Base-by-base conservation (phyloP, 2,888 invertebrate species). In the Eledona agricola region DNA sequence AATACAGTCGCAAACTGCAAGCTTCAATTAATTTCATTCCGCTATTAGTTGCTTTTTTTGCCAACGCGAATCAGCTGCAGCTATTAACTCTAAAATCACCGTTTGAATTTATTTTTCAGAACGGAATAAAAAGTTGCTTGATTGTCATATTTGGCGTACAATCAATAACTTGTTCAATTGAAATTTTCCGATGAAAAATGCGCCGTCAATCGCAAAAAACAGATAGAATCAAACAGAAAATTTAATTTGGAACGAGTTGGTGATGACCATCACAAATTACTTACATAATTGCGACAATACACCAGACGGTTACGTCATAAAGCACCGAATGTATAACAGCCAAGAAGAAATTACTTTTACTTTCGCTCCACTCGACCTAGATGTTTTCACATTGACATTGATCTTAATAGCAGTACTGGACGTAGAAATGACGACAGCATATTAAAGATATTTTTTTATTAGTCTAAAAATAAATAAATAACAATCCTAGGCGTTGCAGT, bases 301-400 rank as follows among this genome's bases (percentile, higher is more conserved):
- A n/a, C n/a, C n/a, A n/a, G n/a, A n/a, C n/a, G n/a, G n/a, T n/a
- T n/a, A n/a, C 29, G 29, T 29, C 5, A 29, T 13, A 29, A 29
- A 6, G 4, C 29, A 12, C 2, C 20, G 7, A 40, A 17, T 26
- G 19, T 25, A 29, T 42, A 42, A 16, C 20, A 42, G 23, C 45
- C 10, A 31, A n/a, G 16, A 52, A 52, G 52, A 52, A 52, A 52
- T 46, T 31, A 38, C 52, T 52, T 52, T 52, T 40, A 32, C 45
- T 52, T 45, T 38, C 32, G 15, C 17, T 15, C 20, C 35, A 20
- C 29, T 35, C 25, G 31, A 46, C 52, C 38, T 9, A 26, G 32
- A 38, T 38, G 11, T 25, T 28, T n/a, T 37, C 23, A 28, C 46
- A 46, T 32, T 52, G 52, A 52, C 52, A 46, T 52, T 52, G 52